Evolutionary conservation across 2,797 vertebrate genomes (phyloP), one percentile per base, ranked within the genome.

Genomic region (Buceros bicornis): DNA sequence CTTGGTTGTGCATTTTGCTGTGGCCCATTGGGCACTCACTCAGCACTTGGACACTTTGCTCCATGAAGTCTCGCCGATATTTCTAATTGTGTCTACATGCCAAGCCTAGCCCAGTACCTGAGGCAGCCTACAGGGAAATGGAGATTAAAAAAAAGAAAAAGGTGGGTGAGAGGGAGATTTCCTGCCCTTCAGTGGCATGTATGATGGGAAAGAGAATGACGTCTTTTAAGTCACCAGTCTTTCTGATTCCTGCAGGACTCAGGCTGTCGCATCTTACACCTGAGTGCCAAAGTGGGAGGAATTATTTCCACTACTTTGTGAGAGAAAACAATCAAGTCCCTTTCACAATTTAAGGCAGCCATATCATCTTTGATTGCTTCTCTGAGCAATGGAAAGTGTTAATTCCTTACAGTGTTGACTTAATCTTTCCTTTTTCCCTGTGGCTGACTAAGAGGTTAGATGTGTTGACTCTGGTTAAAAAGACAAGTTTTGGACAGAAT

Each of bases 21-120:
- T 14, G 76, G 93, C 92, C 93, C 96, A 97, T 95, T 94, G 93
- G 95, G 79, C 43, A 25, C 89, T 97, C 95, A 92, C 93, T 97
- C 97, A 92, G 92, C 90, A 65, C 83, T 92, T 71, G 92, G 93
- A 95, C 95, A 94, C 96, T 97, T 82, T 62, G 90, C 81, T 96
- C 95, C 65, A 6, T 62, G 83, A 67, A 89, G 96, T 97, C 96
- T 95, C 47, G 90, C 78, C 71, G 78, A 71, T 90, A 74, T 90
- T 92, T 94, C 90, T 90, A 51, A 61, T 72, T 93, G 88, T 94
- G 95, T 95, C 94, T 96, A 35, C 84, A 3, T 74, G 90, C 90
- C 94, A 95, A 95, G 69, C 90, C 11, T 26, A 90, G 78, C 47
- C 56, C 78, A 57, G 79, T 85, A 96, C 95, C 96, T 91, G 87